Evolutionary conservation across 2,113 vertebrate species (phyloP), one percentile per base, ranked within the genome.

Genomic region (Scartelaos histophorus): DNA sequence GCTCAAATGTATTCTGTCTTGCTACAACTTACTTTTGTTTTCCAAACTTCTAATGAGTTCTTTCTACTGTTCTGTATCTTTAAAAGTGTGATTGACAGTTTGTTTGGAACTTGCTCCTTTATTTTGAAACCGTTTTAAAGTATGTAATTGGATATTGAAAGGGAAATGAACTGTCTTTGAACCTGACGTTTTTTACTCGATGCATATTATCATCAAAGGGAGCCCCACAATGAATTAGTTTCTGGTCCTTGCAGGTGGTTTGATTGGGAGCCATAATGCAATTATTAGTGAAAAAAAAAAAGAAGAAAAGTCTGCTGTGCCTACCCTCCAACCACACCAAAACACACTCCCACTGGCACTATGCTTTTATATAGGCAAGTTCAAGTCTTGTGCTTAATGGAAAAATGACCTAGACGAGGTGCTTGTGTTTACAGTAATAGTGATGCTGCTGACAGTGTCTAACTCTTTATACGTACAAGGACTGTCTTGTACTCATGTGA

Each of bases 121-220:
- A 34, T 64, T 64, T 64, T 64, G 12, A 64, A 35, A 62, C 60
- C 10, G 13, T 62, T 62, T 62, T 35, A 58, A 35, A 21, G 7
- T 4, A 35, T 54, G 19, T 64, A 64, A 64, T 64, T 64, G 61
- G 61, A 64, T 43, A 64, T 64, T 64, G 34, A 64, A 64, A 38
- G n/a, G 61, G 34, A 64, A 64, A 21, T 38, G 56, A n/a, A 43
- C 34, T 64, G 34, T 38, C 61, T 64, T 64, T 64, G 61, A 64
- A 64, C 34, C 29, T 64, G 61, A 19, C 61, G 38, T 64, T 64
- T n/a, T 64, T n/a, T 64, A 43, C 34, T 64, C 34, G 11, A 5
- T 64, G 10, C 61, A 43, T 19, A 38, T 64, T 64, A 64, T 64
- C 61, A 64, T 64, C 61, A 64, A 64, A 64, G 29, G 19, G 34